Conservation (phyloP, 2,797 vertebrate genomes). For the Pipistrellus pipistrellus region DNA sequence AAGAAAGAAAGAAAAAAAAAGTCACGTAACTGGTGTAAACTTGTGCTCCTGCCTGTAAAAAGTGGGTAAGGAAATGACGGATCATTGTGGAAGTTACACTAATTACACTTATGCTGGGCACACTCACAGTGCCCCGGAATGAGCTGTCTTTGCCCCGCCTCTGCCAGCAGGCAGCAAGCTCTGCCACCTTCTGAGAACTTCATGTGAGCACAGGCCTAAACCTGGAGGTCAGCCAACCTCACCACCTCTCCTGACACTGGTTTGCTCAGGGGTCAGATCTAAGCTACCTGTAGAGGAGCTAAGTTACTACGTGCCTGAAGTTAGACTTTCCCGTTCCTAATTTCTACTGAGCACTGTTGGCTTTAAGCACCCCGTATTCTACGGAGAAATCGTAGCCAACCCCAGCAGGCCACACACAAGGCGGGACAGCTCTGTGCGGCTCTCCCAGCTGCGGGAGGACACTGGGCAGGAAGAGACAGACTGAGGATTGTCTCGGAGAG, state of each 20-base stretch:
- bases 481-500: fast-evolving
- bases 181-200: not conserved
- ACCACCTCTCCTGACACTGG: not conserved
- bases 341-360: not conserved
- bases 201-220: fast-evolving
- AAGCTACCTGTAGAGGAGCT: not conserved
- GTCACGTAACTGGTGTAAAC: fast-evolving
- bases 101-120: fast-evolving
- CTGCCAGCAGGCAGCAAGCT: fast-evolving
- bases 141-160: fast-evolving
- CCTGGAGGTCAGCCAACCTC: fast-evolving
- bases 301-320: too few species aligned
- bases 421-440: fast-evolving
- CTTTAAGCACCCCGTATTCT: fast-evolving
- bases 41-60: not conserved
- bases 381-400: not conserved
- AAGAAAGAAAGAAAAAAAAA: too few species aligned
- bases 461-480: too few species aligned
- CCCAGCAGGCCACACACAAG: fast-evolving
- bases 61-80: fast-evolving
- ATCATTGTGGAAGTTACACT: fast-evolving
- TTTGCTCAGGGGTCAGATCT: not conserved
- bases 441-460: not conserved
- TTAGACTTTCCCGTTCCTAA: not conserved
- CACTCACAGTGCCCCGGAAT: fast-evolving